These are phyloP conservation scores for Akabosia matsudoensis DNA, from an alignment of 1,140 invertebrate species.

Conservation along the genomic window DNA sequence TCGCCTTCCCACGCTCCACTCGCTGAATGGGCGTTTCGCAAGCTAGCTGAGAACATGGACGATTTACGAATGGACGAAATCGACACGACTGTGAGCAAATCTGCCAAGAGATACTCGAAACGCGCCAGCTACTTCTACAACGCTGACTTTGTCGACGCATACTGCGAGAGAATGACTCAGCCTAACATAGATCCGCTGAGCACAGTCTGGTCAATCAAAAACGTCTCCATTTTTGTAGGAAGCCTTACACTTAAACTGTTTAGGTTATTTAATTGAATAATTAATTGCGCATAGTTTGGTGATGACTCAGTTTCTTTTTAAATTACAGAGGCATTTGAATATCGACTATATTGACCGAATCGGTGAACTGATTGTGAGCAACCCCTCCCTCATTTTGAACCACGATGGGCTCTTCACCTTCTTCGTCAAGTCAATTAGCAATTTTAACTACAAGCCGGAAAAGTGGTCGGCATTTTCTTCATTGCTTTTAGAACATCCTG, in stretches of 20 bases:
- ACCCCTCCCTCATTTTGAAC: constrained; percentile 48
- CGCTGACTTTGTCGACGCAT: constrained; percentile 57
- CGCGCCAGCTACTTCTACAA: constrained; percentile 59
- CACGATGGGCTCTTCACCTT: constrained; percentile 51
- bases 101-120: constrained; percentile 52
- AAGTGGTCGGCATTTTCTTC: constrained; percentile 55
- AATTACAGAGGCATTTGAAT: constrained; percentile 56
- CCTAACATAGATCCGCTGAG: constrained; percentile 56
- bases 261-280: too few relatives aligned
- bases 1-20: background rate
- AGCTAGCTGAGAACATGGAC: constrained; percentile 38
- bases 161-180: constrained; percentile 53
- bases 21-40: constrained; percentile 1
- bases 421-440: constrained; percentile 55
- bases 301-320: constrained; percentile 27
- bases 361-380: constrained; percentile 52
- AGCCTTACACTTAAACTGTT: constrained; percentile 36
- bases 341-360: constrained; percentile 58
- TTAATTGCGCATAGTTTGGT: too few relatives aligned
- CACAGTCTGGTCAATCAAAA: constrained; percentile 53
- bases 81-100: constrained; percentile 52
- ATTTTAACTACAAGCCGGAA: constrained; percentile 59
- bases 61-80: constrained; percentile 54
- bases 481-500: constrained; percentile 40
- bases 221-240: constrained; percentile 58